Evolutionary conservation across 2,113 vertebrate species (phyloP).

Genomic region (Epinephelus cyanopodus): DNA sequence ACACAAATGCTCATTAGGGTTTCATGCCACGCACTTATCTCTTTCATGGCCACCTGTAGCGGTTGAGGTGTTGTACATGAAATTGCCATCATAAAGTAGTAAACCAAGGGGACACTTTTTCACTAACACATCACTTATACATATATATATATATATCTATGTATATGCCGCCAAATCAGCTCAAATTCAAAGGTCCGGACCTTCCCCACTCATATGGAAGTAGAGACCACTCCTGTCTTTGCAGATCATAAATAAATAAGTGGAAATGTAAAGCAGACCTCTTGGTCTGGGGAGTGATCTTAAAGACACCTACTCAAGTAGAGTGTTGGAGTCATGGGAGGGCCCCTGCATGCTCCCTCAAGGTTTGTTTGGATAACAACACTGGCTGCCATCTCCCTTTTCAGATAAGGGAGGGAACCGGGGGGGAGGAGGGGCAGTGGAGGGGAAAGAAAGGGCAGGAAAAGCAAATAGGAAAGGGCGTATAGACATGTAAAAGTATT

Average conservation of each 20-base stretch:
- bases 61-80: not conserved
- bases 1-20: not conserved
- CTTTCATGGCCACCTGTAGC: not conserved
- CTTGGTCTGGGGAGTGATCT: constrained; percentile 26
- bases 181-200: not conserved
- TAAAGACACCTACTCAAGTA: constrained; percentile 49
- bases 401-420: constrained; percentile 7
- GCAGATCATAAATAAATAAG: constrained; percentile 55
- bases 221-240: constrained; percentile 7
- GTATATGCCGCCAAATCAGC: not conserved
- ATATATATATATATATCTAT: too few species aligned
- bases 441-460: not conserved
- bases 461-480: constrained; percentile 1
- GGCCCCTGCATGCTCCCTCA: constrained; percentile 6
- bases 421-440: not conserved
- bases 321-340: constrained; percentile 34
- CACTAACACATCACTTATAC: not conserved
- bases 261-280: constrained; percentile 58
- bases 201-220: not conserved
- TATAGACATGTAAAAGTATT: not conserved
- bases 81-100: constrained; percentile 3
- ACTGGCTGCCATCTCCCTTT: constrained; percentile 7
- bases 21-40: not conserved
- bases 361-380: constrained; percentile 50
- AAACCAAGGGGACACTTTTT: not conserved